Evolutionary conservation across 2,113 vertebrate genomes (phyloP).

Genomic region (Isurus oxyrinchus): DNA sequence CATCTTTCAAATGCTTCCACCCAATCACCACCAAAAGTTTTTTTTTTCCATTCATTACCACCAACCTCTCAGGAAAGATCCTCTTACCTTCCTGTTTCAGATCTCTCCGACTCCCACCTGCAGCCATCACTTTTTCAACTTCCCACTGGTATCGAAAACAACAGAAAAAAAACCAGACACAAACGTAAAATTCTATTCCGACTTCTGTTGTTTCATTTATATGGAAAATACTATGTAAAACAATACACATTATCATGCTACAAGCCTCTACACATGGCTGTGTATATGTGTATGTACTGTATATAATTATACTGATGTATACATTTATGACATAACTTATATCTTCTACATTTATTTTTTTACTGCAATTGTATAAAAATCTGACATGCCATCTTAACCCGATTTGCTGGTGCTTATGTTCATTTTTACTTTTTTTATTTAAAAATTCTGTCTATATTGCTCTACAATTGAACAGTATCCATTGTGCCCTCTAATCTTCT

Average conservation of each 20-base stretch:
- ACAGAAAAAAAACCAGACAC: not conserved
- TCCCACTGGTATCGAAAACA: not conserved
- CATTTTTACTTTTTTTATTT: not conserved
- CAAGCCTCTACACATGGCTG: not conserved
- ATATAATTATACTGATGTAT: not conserved
- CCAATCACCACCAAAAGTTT: not conserved
- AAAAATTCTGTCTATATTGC: not conserved
- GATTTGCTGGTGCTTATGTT: not conserved
- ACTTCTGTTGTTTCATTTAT: too few relatives aligned
- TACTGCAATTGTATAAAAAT: not conserved
- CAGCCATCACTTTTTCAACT: not conserved
- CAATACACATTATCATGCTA: not conserved
- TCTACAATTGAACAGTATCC: not conserved
- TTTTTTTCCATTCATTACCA: not conserved
- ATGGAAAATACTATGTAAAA: too few relatives aligned
- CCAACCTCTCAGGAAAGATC: not conserved
- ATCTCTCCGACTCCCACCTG: not conserved
- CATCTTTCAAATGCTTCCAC: not conserved
- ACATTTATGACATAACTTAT: not conserved
- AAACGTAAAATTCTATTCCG: not conserved
- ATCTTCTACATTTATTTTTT: not conserved
- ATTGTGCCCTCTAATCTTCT: not conserved
- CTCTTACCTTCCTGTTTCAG: not conserved
- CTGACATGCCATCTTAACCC: not conserved
- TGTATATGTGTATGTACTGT: not conserved